Base-by-base conservation (phyloP, 2,888 invertebrate species). In the Pyrgus malvae region DNA sequence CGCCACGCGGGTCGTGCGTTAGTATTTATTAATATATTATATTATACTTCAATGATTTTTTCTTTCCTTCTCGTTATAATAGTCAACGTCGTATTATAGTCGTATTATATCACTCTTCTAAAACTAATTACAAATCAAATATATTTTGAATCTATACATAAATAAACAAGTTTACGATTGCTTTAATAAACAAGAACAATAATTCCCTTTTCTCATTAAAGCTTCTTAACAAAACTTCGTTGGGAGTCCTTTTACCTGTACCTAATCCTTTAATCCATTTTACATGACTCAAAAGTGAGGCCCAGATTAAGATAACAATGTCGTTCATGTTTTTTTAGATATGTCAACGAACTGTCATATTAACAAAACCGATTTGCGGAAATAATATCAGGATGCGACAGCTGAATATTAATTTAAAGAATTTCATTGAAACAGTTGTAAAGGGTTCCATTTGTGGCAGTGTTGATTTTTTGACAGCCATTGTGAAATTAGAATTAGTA, bases 291-390 rank as follows among this genome's bases (percentile, higher is more conserved):
- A 67, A 11, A 67, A 14, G 48, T 48, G 54, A 33, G 38, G 62
- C 62, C 54, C 46, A 68, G 70, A 76, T 78, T 74, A 75, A 72
- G 71, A 68, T 76, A 79, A 84, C 79, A 83, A 77, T 70, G 64
- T 64, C 62, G 64, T 60, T 50, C 50, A 66, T 57, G 60, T 50
- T 64, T 70, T 72, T 76, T 74, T 78, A 66, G 59, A 68, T 61
- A 76, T 83, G 83, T 84, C 83, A 86, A 72, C 80, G 63, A 77
- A 72, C 74, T 78, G 88, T 88, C 89, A 87, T 73, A 81, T 86
- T 84, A 83, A 72, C 77, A 82, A 83, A 79, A 78, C 72, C 68
- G 70, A 75, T 79, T 79, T 69, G 68, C 62, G 65, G 65, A 74
- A 78, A 75, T 72, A 51, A 44, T 44, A 51, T 35, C 16, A 25